Base-by-base conservation (phyloP, 1,140 invertebrate species). In the Euwallacea fornicatus region DNA sequence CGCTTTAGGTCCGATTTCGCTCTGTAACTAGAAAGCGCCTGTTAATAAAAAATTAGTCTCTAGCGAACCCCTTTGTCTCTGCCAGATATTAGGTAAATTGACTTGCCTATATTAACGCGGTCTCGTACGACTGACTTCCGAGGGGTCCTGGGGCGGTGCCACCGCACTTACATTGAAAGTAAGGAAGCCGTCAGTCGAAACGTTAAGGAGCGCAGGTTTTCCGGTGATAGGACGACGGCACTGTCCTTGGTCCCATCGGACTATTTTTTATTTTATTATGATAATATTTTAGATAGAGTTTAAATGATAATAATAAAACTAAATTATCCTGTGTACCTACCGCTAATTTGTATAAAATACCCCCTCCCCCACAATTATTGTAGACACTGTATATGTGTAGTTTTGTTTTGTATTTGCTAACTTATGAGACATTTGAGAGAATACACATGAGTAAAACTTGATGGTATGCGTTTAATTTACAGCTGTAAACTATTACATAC, bases 241-340 rank as follows among this genome's bases (percentile, higher is more conserved):
- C 70, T 74, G 64, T 71, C 66, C 68, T 72, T 72, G 76, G 71
- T 64, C 75, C 76, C 71, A 71, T 78, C 15, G 41, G 61, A 55
- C 16, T 33, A n/a, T 50, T 62, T 72, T 72, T 68, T 67, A 62
- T 72, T 72, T 56, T 58, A 66, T 43, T 61, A 42, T 61, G 10
- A 63, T 15, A 56, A 33, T 33, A 33, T 33, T 66, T 66, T 72
- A 72, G 64, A 68, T 72, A 72, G 71, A 67, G 16, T 70, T 70
- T 63, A 70, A 68, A 56, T 78, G 77, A 77, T 79, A 76, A 58
- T 58, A 16, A 58, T 58, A 58, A 58, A 78, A 80, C 74, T 80
- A 81, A 81, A 81, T 78, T 80, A 81, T 80, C 78, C 80, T 80
- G 77, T 81, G 79, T 81, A 80, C 77, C 79, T 80, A 80, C 77